Percentiles rank a stretch among this genome's conserved stretches.
These are phyloP conservation scores for Gobionotothen gibberifrons DNA, from an alignment of 2,797 vertebrate species.

Conservation along the genomic window DNA sequence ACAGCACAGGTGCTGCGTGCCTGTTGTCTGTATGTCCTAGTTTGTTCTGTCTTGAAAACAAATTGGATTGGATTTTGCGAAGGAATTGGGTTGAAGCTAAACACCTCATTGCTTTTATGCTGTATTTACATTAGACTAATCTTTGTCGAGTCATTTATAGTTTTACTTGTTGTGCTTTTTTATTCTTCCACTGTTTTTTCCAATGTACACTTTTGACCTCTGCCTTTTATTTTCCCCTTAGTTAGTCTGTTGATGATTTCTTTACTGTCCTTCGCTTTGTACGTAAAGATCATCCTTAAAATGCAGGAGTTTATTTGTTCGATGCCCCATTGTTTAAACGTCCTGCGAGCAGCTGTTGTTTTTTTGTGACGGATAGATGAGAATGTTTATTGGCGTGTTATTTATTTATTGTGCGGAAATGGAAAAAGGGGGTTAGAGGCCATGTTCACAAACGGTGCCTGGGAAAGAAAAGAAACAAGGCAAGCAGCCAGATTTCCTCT, in stretches of 20 bases:
- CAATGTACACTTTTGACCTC: not conserved
- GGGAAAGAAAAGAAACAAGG: constrained; percentile 65
- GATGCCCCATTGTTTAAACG: constrained; percentile 5
- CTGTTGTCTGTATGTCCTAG: not conserved
- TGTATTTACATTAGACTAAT: too few relatives aligned
- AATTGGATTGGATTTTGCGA: not conserved
- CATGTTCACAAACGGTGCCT: constrained; percentile 68
- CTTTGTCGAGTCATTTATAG: too few relatives aligned
- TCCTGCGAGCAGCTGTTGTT: constrained; percentile 37
- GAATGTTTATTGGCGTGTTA: constrained; percentile 68
- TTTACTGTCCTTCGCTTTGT: constrained; percentile 1
- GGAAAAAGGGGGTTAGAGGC: constrained; percentile 65
- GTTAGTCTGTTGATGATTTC: not conserved
- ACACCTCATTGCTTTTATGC: too few relatives aligned
- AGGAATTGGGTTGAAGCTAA: too few relatives aligned
- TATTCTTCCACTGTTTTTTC: too few relatives aligned
- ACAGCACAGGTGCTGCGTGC: constrained; percentile 9
- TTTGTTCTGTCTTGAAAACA: constrained; percentile 11
- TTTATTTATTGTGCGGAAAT: constrained; percentile 79
- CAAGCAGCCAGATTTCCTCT: constrained; percentile 44
- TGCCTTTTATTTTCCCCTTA: not conserved
- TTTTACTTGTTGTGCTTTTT: too few relatives aligned
- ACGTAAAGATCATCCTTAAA: constrained; percentile 5
- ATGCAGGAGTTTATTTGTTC: not conserved
- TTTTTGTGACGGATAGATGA: constrained; percentile 48